Evolutionary conservation across 2,797 vertebrate species (phyloP), one percentile per base, ranked within the genome.

Genomic region (Urosaurus nigricauda): DNA sequence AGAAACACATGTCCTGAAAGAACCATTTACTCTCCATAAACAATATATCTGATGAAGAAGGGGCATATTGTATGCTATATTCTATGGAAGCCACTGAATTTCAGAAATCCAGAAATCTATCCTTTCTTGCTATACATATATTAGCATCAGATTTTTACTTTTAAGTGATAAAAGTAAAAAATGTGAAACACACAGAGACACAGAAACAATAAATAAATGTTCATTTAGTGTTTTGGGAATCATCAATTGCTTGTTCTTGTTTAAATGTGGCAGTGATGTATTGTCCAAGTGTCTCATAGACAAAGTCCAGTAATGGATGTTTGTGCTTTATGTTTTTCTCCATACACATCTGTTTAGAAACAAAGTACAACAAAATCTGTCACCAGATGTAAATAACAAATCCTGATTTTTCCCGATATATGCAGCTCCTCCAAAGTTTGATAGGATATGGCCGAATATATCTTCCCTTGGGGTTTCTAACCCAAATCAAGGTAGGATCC

Each of bases 401-500:
- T 97, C 96, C 97, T 98, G 97, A 97, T 99, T 98, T 99, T 97
- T 99, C 97, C 85, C 96, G 97, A 98, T 97, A 97, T 97, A 97
- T 97, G 97, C 98, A 99, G 99, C 92, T 96, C 95, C 96, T 97
- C 96, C 97, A 95, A 97, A 97, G 96, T 97, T 96, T 97, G 96
- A 97, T 97, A 97, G 96, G 96, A 97, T 99, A 98, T 98, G 98
- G 98, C 98, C 98, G 98, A 99, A 99, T 98, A 98, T 98, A 96
- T 99, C 98, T 96, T 99, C 98, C 96, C 98, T 99, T 99, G 98
- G 98, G 98, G 98, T 98, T 98, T 98, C 98, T 98, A 99, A 99
- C 97, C 98, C 98, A 98, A 99, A 99, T 97, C 98, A 99, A 99
- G 98, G 98, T 99, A 99, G 98, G 98, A 98, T 97, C 94, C 95